Base-by-base conservation (phyloP, 2,888 invertebrate genomes). In the Callyntrura sp. region DNA sequence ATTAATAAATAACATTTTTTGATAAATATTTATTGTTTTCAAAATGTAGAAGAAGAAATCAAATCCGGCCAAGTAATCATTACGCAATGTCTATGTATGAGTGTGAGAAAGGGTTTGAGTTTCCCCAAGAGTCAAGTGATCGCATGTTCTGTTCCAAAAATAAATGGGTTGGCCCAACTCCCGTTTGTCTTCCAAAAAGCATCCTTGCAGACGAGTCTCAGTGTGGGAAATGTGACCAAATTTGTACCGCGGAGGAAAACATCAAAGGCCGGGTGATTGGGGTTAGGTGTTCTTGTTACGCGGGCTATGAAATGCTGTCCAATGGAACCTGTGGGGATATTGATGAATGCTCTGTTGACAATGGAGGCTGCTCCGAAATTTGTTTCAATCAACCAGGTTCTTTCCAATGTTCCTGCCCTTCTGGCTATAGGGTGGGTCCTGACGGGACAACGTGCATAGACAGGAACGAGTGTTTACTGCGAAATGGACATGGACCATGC, bases 401-500 rank as follows among this genome's bases (percentile, higher is more conserved):
- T 88, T 95, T 93, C 92, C 94, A 94, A 83, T 95, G 96, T 93
- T 94, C 94, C 51, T 96, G 96, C 93, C 94, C 94, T 28, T 91
- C 93, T 11, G 95, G 95, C 4, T 95, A 94, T 91, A 93, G 94
- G 51, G 94, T 95, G 9, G 94, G 94, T 6, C 93, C 94, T 45
- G 94, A 94, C 89, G 94, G 94, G 43, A 94, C 94, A 81, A 93
- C 93, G 14, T 94, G 94, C 92, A 93, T 94, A 78, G 94, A 94
- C 93, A 94, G 96, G 92, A 96, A 96, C 94, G 96, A 96, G 94
- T 96, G 96, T 93, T 94, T 96, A 28, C 94, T 95, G 92, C 95
- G 96, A 93, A 96, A 96, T 94, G 96, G 96, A 17, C 95, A 95
- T 93, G 96, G 96, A 5, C 96, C 96, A 14, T 96, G 96, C 93